Evolutionary conservation across 2,797 vertebrate species (phyloP).

Genomic region (Denticeps clupeoides): DNA sequence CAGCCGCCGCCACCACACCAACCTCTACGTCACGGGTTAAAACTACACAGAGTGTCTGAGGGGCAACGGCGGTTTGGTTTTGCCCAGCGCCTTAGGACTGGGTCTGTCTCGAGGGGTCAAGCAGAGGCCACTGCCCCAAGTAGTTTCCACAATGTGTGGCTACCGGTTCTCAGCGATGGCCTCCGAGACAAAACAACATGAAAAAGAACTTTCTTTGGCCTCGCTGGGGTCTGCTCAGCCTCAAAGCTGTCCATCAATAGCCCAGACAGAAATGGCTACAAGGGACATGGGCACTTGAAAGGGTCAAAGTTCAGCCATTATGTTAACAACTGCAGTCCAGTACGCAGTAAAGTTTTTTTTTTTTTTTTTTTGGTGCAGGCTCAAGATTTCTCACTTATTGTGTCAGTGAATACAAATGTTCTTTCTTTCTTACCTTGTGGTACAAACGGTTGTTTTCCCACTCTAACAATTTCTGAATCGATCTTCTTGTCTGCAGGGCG

Average conservation of each 20-base stretch:
- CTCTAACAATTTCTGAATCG: conserved; percentile 95
- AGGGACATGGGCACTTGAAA: conserved; percentile 26
- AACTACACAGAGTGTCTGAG: no score
- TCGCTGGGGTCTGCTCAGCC: conserved; percentile 30
- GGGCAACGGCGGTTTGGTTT: conserved; percentile 13
- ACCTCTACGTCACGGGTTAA: no score
- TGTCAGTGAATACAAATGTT: neutral
- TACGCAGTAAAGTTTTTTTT: no score
- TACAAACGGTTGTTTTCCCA: conserved; percentile 99
- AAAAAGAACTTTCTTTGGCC: conserved; percentile 42
- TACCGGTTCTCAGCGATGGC: conserved; percentile 60
- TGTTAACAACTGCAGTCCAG: conserved; percentile 38
- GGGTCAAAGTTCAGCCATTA: conserved; percentile 37
- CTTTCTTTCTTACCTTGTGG: conserved; percentile 80
- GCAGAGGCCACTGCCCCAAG: conserved; percentile 56
- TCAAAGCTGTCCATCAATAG: conserved; percentile 25
- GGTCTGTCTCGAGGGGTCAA: conserved; percentile 42
- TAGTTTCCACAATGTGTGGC: conserved; percentile 55
- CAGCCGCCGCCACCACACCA: no score
- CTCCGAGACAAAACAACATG: conserved; percentile 61
- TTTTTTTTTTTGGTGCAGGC: no score
- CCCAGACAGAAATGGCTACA: conserved; percentile 38
- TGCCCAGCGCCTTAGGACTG: neutral
- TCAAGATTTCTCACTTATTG: conserved; percentile 1
- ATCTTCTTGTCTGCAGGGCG: conserved; percentile 80